Evolutionary conservation across 2,797 vertebrate genomes (phyloP).

Genomic region (Cossypha heuglini): DNA sequence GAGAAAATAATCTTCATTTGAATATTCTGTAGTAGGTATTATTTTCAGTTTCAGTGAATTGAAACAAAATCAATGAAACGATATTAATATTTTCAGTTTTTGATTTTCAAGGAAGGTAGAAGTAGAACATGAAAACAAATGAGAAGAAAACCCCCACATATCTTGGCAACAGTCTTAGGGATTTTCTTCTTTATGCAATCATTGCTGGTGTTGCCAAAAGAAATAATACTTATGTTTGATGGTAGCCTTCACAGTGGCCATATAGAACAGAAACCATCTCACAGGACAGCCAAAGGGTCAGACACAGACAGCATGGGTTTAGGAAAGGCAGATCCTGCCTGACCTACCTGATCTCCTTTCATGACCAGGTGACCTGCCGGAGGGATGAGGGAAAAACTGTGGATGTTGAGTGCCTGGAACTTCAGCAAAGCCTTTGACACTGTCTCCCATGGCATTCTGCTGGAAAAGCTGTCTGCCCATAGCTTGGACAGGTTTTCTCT

Average conservation of each 20-base stretch:
- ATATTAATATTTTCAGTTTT: not conserved
- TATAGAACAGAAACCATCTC: not conserved
- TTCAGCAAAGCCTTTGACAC: not conserved
- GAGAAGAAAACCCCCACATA: not conserved
- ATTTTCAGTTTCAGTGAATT: not conserved
- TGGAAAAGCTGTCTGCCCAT: not conserved
- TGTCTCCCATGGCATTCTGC: not conserved
- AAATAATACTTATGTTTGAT: not conserved
- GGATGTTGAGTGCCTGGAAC: not conserved
- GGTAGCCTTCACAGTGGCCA: not conserved
- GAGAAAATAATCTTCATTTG: not conserved
- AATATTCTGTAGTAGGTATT: not conserved
- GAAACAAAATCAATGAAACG: not conserved
- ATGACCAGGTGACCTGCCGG: not conserved
- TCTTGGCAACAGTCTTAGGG: not conserved
- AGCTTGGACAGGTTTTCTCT: not conserved
- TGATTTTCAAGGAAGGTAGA: not conserved
- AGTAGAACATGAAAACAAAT: not conserved
- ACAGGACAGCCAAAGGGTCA: not conserved
- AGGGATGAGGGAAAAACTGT: not conserved
- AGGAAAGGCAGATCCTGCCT: not conserved
- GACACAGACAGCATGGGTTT: accelerated
- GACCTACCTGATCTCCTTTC: not conserved
- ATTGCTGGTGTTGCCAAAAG: not conserved
- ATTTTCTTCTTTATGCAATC: not conserved